Evolutionary conservation across 2,888 invertebrate species (phyloP).

Genomic region (Eupsilia transversa): DNA sequence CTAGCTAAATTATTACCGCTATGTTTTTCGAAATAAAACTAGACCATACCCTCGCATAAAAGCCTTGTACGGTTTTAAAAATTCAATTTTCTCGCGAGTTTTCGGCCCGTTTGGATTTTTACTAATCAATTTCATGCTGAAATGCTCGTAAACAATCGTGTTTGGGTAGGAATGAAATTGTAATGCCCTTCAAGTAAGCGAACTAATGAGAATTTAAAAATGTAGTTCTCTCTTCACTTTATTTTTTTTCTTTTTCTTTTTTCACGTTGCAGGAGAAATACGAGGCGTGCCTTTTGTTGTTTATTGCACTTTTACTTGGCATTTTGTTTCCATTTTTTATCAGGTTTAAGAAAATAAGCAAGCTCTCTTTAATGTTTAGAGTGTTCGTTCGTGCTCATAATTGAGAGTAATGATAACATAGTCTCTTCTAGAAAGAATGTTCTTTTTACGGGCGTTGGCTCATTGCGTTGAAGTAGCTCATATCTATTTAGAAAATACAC

Average conservation of each 20-base stretch:
- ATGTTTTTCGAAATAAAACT: slow-evolving; percentile 76
- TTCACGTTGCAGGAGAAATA: slow-evolving; percentile 57
- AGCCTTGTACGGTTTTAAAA: slow-evolving; percentile 76
- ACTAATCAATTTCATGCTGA: slow-evolving; percentile 73
- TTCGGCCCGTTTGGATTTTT: slow-evolving; percentile 69
- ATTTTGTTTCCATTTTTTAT: slow-evolving; percentile 53
- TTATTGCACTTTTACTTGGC: slow-evolving; percentile 54
- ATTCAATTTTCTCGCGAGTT: slow-evolving; percentile 75
- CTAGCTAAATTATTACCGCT: slow-evolving; percentile 77
- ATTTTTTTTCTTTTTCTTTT: slow-evolving; percentile 50
- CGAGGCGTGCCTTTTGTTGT: slow-evolving; percentile 59
- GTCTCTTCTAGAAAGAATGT: neutral
- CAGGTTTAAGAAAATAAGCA: slow-evolving; percentile 50
- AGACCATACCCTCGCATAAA: slow-evolving; percentile 68
- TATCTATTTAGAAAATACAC: neutral
- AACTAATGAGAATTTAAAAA: slow-evolving; percentile 78
- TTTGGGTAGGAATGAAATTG: slow-evolving; percentile 63
- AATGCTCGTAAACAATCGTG: slow-evolving; percentile 71
- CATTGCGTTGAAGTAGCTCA: neutral
- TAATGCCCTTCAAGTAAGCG: slow-evolving; percentile 68
- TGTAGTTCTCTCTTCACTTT: slow-evolving; percentile 63
- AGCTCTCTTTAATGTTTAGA: slow-evolving; percentile 35
- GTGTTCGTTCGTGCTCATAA: slow-evolving; percentile 20
- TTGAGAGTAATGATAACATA: slow-evolving; percentile 22
- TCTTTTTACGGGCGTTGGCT: neutral